Evolutionary conservation across 2,113 vertebrate species (phyloP), one percentile per base, ranked within the genome.

Genomic region (Otus sunia): DNA sequence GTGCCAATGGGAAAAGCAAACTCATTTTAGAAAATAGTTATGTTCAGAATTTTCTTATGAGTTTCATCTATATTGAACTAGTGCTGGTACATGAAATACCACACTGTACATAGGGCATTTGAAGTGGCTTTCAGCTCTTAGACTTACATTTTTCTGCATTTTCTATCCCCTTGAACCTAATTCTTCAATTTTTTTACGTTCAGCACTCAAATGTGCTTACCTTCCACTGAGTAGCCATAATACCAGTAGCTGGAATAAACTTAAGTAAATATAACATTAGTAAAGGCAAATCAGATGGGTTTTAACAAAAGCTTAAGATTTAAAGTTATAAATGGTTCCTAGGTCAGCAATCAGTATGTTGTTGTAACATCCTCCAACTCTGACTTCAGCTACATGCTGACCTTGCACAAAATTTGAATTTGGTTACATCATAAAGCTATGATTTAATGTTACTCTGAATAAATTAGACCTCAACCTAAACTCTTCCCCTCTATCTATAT

Each of bases 381-480:
- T 94, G 55, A 91, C 53, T 91, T 92, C 73, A 96, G 43, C 49
- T 50, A 81, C 0, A 16, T 80, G 19, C 86, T 85, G 58, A 90
- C 47, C 62, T 86, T 71, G 90, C 69, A 94, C 82, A 87, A 92
- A 93, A 96, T 97, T 59, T 94, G 69, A 83, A 88, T 87, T 75
- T 84, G 15, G 73, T 62, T 83, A 41, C 20, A 73, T 18, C 55
- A 60, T 79, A 59, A 66, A 78, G 47, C 9, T 81, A 14, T 52
- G 49, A 62, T 25, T 53, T 80, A 62, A 89, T 0, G 5, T 36
- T 53, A 55, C 6, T 55, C 5, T 47, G 41, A 94, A 78, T 75
- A 92, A 87, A 88, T 59, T 52, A 78, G 45, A 63, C 10, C 15
- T n/a, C 26, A 75, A 29, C 41, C 15, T 29, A 50, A 50, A 77